Conservation (phyloP, 1,140 invertebrate genomes). For the Lucilia sericata region DNA sequence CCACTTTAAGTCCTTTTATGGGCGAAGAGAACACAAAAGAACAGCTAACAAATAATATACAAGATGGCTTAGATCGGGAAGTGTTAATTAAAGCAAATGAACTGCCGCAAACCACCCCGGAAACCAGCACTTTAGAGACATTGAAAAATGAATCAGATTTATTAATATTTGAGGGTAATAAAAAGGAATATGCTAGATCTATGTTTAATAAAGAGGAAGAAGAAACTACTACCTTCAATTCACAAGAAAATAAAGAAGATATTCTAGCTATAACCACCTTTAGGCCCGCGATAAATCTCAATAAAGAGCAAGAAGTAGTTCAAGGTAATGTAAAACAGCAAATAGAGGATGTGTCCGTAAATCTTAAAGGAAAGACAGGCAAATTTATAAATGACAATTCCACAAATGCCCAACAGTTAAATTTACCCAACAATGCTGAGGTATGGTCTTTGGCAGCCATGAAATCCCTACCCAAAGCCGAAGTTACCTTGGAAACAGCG, state of each 20-base stretch:
- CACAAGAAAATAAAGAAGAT: not conserved
- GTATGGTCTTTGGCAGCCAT: slow-evolving; percentile 63
- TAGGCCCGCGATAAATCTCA: not conserved
- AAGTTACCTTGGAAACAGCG: not conserved
- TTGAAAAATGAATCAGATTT: not conserved
- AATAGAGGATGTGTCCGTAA: not conserved
- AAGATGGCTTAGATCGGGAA: not conserved
- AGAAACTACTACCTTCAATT: not conserved
- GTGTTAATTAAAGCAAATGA: not conserved
- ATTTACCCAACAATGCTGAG: slow-evolving; percentile 57
- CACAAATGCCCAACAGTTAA: slow-evolving; percentile 61
- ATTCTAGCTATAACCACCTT: not conserved
- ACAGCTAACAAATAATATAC: not conserved
- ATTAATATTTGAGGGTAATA: not conserved
- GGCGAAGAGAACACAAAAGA: too few species aligned
- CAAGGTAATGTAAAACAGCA: not conserved
- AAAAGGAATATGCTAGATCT: not conserved
- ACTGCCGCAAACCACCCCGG: too few species aligned
- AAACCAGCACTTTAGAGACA: not conserved
- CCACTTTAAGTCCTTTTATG: too few species aligned
- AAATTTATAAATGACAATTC: slow-evolving; percentile 64
- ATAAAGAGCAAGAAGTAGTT: not conserved
- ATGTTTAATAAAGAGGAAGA: not conserved
- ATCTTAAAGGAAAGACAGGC: slow-evolving; percentile 53
- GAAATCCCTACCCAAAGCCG: slow-evolving; percentile 54